phyloP scores from a whole-genome alignment of 37 sponge, comb jelly and placozoan species.

The Tethya wilhelma region DNA sequence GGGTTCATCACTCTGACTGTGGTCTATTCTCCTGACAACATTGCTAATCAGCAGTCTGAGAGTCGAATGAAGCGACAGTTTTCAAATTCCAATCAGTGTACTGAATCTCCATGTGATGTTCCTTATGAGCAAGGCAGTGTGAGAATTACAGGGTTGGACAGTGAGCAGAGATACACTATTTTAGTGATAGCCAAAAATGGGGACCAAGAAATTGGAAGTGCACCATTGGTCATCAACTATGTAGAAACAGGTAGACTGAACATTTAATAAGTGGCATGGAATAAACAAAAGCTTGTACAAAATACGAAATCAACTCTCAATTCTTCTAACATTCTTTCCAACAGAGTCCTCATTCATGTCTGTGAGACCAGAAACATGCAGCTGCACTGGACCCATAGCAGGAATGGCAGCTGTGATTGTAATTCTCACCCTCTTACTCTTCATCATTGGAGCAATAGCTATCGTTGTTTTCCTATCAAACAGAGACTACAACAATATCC shows the following conservation, averaged over 20 bases:
- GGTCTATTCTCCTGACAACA: not conserved
- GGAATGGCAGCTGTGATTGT: not conserved
- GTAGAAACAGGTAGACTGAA: no score
- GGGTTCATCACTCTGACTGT: slow-evolving; percentile 39
- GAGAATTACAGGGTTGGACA: slow-evolving; percentile 8
- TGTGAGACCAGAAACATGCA: not conserved
- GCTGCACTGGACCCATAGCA: not conserved
- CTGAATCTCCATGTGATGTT: not conserved
- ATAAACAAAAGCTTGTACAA: no score
- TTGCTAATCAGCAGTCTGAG: not conserved
- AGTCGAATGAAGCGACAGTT: slow-evolving; percentile 10
- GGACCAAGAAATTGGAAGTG: not conserved
- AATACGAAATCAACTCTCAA: no score
- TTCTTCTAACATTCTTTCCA: no score
- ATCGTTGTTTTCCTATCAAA: no score
- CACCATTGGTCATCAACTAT: no score
- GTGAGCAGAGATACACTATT: not conserved
- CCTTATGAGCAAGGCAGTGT: slow-evolving; percentile 10
- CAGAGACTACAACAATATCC: no score
- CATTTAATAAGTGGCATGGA: no score
- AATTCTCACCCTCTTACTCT: not conserved
- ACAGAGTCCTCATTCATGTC: no score
- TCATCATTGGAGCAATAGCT: slow-evolving; percentile 11
- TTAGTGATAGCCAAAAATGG: slow-evolving; percentile 18
- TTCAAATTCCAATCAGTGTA: not conserved